Conservation (phyloP, 2,113 vertebrate species). For the Syngnathus floridae region DNA sequence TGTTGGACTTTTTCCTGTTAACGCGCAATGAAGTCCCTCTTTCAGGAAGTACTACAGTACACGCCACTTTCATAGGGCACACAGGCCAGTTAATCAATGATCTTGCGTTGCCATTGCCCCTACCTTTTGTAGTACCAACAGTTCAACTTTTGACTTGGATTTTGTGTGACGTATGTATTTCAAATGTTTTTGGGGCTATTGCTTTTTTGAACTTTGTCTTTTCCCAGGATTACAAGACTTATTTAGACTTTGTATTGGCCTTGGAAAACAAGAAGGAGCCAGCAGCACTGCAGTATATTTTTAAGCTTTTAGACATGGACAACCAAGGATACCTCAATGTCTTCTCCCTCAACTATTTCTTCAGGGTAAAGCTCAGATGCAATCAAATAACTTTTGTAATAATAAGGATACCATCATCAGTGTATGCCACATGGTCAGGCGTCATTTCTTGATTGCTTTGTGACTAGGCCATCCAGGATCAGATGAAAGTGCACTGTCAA, state of each 20-base stretch:
- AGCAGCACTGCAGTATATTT: slow-evolving; percentile 93
- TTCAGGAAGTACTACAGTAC: too few species aligned
- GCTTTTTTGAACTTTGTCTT: slow-evolving; percentile 46
- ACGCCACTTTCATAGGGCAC: too few species aligned
- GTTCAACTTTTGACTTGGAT: background rate
- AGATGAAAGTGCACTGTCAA: slow-evolving; percentile 96
- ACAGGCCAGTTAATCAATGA: too few species aligned
- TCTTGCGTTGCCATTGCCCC: too few species aligned
- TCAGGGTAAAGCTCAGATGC: slow-evolving; percentile 75
- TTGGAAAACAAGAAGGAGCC: slow-evolving; percentile 98
- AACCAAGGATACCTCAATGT: slow-evolving; percentile 93
- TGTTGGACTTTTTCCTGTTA: background rate
- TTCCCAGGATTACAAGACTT: slow-evolving; percentile 94
- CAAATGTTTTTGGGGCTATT: background rate
- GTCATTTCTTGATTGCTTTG: background rate
- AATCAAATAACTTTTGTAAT: background rate
- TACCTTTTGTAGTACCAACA: too few species aligned
- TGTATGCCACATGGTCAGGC: background rate
- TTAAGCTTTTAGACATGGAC: slow-evolving; percentile 96
- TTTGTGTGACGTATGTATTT: background rate
- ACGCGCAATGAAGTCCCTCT: too few species aligned
- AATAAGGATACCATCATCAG: background rate
- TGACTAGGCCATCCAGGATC: slow-evolving; percentile 89
- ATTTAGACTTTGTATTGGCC: slow-evolving; percentile 94
- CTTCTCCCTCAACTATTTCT: slow-evolving; percentile 97